phyloP scores from a whole-genome alignment of 2,888 invertebrate genomes.

The Gymnoscelis rufifasciata region DNA sequence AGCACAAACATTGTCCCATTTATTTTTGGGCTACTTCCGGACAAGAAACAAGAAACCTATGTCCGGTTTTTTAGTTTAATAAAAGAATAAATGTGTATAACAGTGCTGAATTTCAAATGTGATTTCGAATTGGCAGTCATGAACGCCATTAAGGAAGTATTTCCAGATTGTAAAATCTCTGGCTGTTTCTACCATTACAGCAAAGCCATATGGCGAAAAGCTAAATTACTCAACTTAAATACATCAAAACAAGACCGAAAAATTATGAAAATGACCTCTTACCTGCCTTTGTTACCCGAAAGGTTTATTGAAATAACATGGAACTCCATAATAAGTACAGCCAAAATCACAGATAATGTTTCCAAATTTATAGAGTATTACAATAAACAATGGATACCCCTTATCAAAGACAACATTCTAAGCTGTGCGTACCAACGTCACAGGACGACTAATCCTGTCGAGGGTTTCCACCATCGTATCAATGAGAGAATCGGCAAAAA shows the following conservation, averaged over 20 bases:
- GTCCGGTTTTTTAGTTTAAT: conserved; percentile 4
- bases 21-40: conserved; percentile 6
- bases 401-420: not conserved
- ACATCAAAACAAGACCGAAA: conserved; percentile 5
- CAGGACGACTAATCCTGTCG: no score
- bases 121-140: conserved; percentile 4
- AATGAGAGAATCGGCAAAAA: no score
- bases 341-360: conserved; percentile 6
- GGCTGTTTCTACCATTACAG: conserved; percentile 1
- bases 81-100: conserved; percentile 2
- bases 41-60: conserved; percentile 6
- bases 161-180: conserved; percentile 2
- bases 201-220: conserved; percentile 5
- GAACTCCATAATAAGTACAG: conserved; percentile 1
- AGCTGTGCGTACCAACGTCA: no score
- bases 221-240: conserved; percentile 10
- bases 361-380: conserved; percentile 5
- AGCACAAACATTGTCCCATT: conserved; percentile 16
- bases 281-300: no score
- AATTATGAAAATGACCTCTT: conserved; percentile 4
- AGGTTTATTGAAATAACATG: not conserved
- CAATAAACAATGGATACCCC: conserved; percentile 6
- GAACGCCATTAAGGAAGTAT: not conserved
- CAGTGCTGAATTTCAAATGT: not conserved
- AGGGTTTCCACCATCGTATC: no score